Base-by-base conservation (phyloP, 2,888 invertebrate species). In the Mythimna pallens region DNA sequence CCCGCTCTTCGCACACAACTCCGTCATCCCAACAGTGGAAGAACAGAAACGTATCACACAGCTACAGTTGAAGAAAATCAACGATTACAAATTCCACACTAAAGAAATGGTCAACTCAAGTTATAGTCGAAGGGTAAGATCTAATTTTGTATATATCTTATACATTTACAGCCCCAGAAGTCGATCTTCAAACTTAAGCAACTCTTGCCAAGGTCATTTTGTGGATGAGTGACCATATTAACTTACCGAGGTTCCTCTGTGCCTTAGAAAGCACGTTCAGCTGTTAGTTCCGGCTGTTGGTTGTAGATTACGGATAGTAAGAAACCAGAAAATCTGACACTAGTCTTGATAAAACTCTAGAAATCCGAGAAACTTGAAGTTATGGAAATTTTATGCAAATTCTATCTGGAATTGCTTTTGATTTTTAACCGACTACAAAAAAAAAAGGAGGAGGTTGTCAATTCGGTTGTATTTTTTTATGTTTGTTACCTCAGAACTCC, bases 41-140 rank as follows among this genome's bases (percentile, higher is more conserved):
- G 98, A 99, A 89, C 97, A 98, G 91, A 98, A 98, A 90, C 96
- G 97, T 57, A 91, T 97, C 69, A 97, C 98, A 0, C 98, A 98
- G 47, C 94, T 97, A 81, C 97, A 97, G 90, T 92, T 98, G 81
- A 97, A 97, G 84, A 97, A 97, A 87, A 97, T 98, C 86, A 97
- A 97, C 80, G 97, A 97, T 70, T 97, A 97, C 89, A 97, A 97
- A 81, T 97, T 98, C 87, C 94, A 97, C 73, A 97, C 97, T 54
- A 94, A 96, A 68, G 97, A 97, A 81, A 96, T 97, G 78, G 96
- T 97, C 69, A 96, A 97, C 54, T 93, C 97, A 50, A 97, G 96
- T 83, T 98, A 98, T 87, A 97, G 97, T 87, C 96, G 96, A 87
- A 97, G 97, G 95, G 97, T 97, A 25, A 81, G 78, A 0, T 10